phyloP scores from a whole-genome alignment of 2,888 invertebrate species.

The Rhingia rostrata region DNA sequence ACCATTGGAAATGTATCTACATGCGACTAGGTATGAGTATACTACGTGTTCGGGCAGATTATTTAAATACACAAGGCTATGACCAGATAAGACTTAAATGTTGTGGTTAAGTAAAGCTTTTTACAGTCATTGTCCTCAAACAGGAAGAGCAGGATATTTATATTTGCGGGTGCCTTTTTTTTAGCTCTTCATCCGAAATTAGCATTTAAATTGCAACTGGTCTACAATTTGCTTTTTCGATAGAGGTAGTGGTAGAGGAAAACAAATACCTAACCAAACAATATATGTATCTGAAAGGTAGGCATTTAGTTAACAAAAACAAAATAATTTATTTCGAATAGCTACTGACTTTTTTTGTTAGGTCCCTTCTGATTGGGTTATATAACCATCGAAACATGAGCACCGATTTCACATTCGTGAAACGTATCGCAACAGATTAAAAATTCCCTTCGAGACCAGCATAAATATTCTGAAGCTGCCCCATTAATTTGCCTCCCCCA shows the following conservation, averaged over 20 bases:
- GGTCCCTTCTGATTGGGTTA: too few relatives aligned
- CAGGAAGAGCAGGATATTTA: slow-evolving; percentile 7
- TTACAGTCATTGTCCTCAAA: slow-evolving; percentile 34
- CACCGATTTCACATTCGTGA: too few relatives aligned
- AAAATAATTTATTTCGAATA: too few relatives aligned
- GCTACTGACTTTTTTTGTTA: too few relatives aligned
- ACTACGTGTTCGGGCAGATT: slow-evolving; percentile 5
- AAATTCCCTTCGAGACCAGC: not conserved
- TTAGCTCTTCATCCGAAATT: slow-evolving; percentile 29
- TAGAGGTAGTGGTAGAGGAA: slow-evolving; percentile 1
- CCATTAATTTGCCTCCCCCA: slow-evolving; percentile 2
- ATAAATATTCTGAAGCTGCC: not conserved
- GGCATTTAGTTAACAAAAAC: not conserved
- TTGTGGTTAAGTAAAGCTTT: slow-evolving; percentile 26
- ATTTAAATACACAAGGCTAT: slow-evolving; percentile 28
- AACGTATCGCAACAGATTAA: too few relatives aligned
- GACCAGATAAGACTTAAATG: slow-evolving; percentile 21
- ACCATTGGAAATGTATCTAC: not conserved
- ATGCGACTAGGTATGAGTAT: not conserved
- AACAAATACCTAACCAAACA: not conserved
- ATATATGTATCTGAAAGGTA: not conserved
- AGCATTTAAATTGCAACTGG: slow-evolving; percentile 48
- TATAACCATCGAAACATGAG: too few relatives aligned
- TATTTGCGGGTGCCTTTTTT: slow-evolving; percentile 1
- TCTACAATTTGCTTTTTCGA: slow-evolving; percentile 15